Percentiles rank a stretch among this genome's conserved stretches.
Conservation (phyloP, 2,888 invertebrate genomes). For the Drosophila formosana region DNA sequence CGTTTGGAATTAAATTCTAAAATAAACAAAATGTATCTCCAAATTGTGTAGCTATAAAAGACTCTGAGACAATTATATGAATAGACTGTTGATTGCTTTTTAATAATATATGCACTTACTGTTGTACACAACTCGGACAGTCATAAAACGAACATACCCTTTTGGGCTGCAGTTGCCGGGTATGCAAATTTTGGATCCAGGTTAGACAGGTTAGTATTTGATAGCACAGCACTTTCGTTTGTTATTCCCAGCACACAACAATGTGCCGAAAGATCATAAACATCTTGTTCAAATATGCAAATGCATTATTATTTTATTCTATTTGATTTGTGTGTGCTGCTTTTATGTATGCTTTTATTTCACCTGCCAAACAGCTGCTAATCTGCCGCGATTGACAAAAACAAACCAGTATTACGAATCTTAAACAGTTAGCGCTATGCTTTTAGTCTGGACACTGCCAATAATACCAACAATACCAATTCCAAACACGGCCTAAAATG, state of each 20-base stretch:
- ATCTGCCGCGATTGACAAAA: constrained; percentile 26
- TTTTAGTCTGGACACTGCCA: constrained; percentile 1
- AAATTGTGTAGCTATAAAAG: too few relatives aligned
- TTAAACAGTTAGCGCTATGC: constrained; percentile 20
- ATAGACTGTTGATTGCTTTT: too few relatives aligned
- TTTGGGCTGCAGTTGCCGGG: not conserved
- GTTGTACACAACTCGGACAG: not conserved
- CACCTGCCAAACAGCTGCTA: constrained; percentile 42
- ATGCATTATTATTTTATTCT: constrained; percentile 40
- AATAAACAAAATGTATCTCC: too few relatives aligned
- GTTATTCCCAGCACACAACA: constrained; percentile 54
- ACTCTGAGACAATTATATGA: too few relatives aligned
- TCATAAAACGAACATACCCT: not conserved
- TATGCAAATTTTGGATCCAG: constrained; percentile 33
- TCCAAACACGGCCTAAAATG: constrained; percentile 36
- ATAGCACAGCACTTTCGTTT: constrained; percentile 74
- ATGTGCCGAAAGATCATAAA: constrained; percentile 63
- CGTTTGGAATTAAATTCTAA: too few relatives aligned
- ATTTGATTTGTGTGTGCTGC: constrained; percentile 66
- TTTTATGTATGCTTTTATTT: constrained; percentile 41
- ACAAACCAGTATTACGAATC: constrained; percentile 39
- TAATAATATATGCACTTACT: not conserved
- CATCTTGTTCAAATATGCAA: constrained; percentile 69
- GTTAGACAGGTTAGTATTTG: constrained; percentile 64
- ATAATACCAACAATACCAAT: not conserved